A percentile compares a stretch with the other conserved stretches of the same genome.
Evolutionary conservation across 2,888 invertebrate species (phyloP).

Genomic region (Romanomermis culicivorax): DNA sequence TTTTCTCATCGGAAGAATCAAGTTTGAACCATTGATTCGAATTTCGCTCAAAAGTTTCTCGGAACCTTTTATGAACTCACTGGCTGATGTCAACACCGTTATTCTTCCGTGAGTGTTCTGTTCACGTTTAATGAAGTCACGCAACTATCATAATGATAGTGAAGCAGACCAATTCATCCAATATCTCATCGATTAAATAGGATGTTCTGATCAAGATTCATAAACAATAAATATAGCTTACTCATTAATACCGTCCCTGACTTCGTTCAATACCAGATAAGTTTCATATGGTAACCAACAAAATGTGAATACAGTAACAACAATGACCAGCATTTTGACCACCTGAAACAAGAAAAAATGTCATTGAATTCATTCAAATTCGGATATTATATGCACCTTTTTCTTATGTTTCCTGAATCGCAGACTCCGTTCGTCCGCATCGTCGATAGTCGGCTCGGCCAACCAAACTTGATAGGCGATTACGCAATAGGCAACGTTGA

Average conservation of each 20-base stretch:
- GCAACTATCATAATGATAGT: neutral
- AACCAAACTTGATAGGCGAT: slow-evolving; percentile 61
- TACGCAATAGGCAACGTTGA: slow-evolving; percentile 56
- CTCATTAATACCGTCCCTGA: slow-evolving; percentile 12
- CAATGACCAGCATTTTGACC: slow-evolving; percentile 28
- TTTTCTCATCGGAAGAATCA: no score
- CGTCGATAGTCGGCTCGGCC: slow-evolving; percentile 47
- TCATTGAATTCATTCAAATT: no score
- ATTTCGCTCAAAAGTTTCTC: no score
- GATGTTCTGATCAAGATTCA: no score
- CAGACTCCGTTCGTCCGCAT: slow-evolving; percentile 53
- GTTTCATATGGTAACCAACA: slow-evolving; percentile 35
- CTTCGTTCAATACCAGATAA: slow-evolving; percentile 29
- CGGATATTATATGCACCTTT: slow-evolving; percentile 43
- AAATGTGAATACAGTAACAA: slow-evolving; percentile 33
- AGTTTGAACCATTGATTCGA: no score
- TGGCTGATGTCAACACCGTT: no score
- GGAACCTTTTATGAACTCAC: no score
- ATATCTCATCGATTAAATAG: no score
- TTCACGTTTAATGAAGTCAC: neutral
- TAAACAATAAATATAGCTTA: no score
- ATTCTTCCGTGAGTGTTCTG: no score
- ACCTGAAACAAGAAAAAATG: slow-evolving; percentile 16
- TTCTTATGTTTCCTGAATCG: slow-evolving; percentile 57
- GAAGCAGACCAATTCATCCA: no score